Percentiles rank a stretch among this genome's conserved stretches.
Conservation (phyloP, 2,888 invertebrate genomes). For the Heliconius charithonia region DNA sequence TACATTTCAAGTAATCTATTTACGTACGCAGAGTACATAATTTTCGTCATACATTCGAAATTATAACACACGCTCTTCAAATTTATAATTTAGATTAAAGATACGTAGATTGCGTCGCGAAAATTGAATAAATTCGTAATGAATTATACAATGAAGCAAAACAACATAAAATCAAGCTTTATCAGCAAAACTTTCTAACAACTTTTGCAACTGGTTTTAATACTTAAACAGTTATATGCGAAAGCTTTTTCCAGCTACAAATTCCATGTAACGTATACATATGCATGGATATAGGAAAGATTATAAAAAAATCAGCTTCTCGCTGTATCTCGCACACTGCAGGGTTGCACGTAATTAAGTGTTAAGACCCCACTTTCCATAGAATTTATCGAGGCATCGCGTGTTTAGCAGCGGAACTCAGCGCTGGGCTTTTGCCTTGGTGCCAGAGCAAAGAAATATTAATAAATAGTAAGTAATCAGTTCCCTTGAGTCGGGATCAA, state of each 20-base stretch:
- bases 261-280: not conserved
- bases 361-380: no score
- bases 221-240: slow-evolving; percentile 6
- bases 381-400: no score
- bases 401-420: no score
- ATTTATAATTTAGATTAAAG: not conserved
- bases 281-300: not conserved
- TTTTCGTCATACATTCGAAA: not conserved
- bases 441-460: no score
- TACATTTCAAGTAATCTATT: not conserved
- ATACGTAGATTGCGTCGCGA: not conserved
- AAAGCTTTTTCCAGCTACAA: not conserved
- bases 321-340: no score
- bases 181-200: slow-evolving; percentile 24
- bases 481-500: no score
- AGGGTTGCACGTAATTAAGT: no score
- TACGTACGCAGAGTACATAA: not conserved
- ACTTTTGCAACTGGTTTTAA: slow-evolving; percentile 25
- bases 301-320: no score
- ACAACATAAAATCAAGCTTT: not conserved
- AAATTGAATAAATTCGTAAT: not conserved
- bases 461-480: no score
- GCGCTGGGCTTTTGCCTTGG: no score
- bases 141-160: not conserved
- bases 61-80: not conserved